Conservation (phyloP, 2,113 vertebrate genomes). For the Nicator chloris region DNA sequence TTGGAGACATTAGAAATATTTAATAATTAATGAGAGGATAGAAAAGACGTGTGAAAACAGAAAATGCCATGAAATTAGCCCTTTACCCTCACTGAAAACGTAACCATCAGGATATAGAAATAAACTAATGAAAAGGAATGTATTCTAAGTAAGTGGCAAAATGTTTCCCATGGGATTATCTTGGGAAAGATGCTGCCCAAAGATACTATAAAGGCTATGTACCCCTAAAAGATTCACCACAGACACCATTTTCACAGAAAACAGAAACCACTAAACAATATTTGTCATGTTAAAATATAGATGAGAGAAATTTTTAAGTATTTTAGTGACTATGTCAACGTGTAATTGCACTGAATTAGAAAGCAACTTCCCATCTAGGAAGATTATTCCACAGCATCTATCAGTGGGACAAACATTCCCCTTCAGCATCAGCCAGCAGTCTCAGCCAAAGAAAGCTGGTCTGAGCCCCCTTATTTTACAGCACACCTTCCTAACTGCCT, state of each 20-base stretch:
- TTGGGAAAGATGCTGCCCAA: not conserved
- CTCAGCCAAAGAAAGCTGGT: not conserved
- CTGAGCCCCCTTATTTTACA: not conserved
- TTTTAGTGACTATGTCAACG: not conserved
- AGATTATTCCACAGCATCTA: not conserved
- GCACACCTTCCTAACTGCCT: not conserved
- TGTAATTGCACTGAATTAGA: not conserved
- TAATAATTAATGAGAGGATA: not conserved
- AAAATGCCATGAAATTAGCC: not conserved
- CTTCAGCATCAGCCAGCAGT: not conserved
- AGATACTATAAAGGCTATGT: not conserved
- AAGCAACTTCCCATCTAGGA: not conserved
- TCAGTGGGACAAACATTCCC: not conserved
- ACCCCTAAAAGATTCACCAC: not conserved
- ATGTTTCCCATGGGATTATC: not conserved
- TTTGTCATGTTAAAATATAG: not conserved
- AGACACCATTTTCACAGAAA: not conserved
- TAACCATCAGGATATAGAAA: not conserved
- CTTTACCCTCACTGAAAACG: not conserved
- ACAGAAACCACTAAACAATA: not conserved
- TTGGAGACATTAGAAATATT: not conserved
- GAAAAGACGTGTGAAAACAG: not conserved
- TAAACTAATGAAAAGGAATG: not conserved
- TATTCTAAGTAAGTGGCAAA: not conserved
- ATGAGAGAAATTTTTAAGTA: not conserved